Percentiles rank a stretch among this genome's conserved stretches.
Evolutionary conservation across 2,888 invertebrate species (phyloP).

Genomic region (Drosophila anceps): DNA sequence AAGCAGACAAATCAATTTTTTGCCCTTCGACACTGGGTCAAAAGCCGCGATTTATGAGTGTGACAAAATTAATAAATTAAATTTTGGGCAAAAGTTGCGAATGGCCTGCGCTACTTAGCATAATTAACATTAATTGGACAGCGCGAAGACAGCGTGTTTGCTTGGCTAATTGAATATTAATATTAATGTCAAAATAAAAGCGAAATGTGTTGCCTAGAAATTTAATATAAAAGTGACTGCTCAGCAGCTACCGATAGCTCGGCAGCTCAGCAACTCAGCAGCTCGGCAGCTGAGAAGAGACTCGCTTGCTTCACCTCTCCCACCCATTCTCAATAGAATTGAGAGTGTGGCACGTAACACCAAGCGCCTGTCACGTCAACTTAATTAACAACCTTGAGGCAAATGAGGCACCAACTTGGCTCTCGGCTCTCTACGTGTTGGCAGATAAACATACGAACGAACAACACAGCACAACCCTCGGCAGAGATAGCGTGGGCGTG

Average conservation of each 20-base stretch:
- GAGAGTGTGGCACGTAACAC: slow-evolving; percentile 18
- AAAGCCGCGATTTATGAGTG: slow-evolving; percentile 35
- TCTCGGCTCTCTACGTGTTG: slow-evolving; percentile 55
- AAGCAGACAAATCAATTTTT: slow-evolving; percentile 61
- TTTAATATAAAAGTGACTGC: slow-evolving; percentile 67
- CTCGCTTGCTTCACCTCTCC: background rate
- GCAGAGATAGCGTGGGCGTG: slow-evolving; percentile 6
- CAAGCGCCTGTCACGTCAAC: slow-evolving; percentile 29
- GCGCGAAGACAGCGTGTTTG: slow-evolving; percentile 42
- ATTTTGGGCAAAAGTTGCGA: slow-evolving; percentile 37
- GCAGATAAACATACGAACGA: slow-evolving; percentile 54
- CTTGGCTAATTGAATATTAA: slow-evolving; percentile 75
- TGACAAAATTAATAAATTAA: slow-evolving; percentile 15
- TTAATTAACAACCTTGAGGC: slow-evolving; percentile 67
- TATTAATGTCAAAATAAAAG: slow-evolving; percentile 70
- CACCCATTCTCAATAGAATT: background rate
- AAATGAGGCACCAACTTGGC: slow-evolving; percentile 49
- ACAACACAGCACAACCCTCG: slow-evolving; percentile 3
- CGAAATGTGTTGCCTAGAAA: slow-evolving; percentile 56
- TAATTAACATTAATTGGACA: slow-evolving; percentile 56
- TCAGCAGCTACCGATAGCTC: slow-evolving; percentile 44
- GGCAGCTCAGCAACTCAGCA: no score
- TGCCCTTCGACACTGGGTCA: slow-evolving; percentile 27
- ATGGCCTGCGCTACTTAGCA: slow-evolving; percentile 52
- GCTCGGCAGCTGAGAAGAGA: background rate